Percentiles rank a stretch among this genome's conserved stretches.
These are phyloP conservation scores for Brenthis hecate DNA, from an alignment of 2,888 invertebrate genomes.

Conservation along the genomic window DNA sequence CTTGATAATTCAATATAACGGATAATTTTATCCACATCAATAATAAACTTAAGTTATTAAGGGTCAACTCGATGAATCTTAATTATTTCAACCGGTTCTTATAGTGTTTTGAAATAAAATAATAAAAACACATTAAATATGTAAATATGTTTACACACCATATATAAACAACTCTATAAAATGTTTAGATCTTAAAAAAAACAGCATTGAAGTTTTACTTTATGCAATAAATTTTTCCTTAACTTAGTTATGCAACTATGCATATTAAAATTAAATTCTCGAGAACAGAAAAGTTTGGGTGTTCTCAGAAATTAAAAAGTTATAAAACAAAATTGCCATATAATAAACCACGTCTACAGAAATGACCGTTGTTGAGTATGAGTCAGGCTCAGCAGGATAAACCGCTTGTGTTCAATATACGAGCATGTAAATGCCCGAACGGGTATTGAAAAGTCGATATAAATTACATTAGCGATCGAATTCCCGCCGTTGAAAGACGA, in stretches of 20 bases:
- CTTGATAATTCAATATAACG: too few relatives aligned
- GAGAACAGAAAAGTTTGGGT: constrained; percentile 9
- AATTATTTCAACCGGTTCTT: constrained; percentile 9
- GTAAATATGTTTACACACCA: constrained; percentile 20
- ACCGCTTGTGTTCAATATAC: constrained; percentile 38
- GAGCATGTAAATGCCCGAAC: constrained; percentile 41
- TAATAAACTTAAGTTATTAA: too few relatives aligned
- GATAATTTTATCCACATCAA: too few relatives aligned
- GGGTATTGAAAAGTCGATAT: constrained; percentile 42
- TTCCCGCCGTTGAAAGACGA: constrained; percentile 26
- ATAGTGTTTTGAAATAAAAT: too few relatives aligned
- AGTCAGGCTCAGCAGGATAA: constrained; percentile 40
- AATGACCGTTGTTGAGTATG: constrained; percentile 37
- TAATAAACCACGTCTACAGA: constrained; percentile 35
- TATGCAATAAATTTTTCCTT: constrained; percentile 18
- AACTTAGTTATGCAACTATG: constrained; percentile 27
- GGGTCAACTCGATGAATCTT: too few relatives aligned
- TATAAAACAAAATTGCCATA: constrained; percentile 33
- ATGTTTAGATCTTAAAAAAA: constrained; percentile 20
- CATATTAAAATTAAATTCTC: constrained; percentile 26
- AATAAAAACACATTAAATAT: constrained; percentile 16
- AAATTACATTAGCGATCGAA: constrained; percentile 41
- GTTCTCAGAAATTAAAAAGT: constrained; percentile 30
- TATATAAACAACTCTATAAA: constrained; percentile 26
- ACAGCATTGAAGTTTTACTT: constrained; percentile 20